These are phyloP conservation scores for Psittacus erithacus DNA, from an alignment of 2,113 vertebrate genomes.

Conservation along the genomic window DNA sequence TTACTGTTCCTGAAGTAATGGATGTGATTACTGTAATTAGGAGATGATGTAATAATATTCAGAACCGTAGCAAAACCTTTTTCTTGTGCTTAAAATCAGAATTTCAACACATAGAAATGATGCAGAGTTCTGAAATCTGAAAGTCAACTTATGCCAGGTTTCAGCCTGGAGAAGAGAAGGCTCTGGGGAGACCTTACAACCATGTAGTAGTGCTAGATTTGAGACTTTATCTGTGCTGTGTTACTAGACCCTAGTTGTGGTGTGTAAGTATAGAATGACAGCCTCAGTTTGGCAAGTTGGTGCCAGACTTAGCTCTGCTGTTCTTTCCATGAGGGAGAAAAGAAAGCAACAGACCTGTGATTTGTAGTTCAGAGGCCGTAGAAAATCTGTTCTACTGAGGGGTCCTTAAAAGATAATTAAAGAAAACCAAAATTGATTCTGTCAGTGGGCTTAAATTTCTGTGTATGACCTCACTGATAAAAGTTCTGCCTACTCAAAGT, in stretches of 20 bases:
- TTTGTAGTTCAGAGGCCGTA: neutral
- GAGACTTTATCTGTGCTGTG: neutral
- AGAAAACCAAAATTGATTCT: neutral
- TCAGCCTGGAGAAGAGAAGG: neutral
- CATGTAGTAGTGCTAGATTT: neutral
- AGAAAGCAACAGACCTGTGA: neutral
- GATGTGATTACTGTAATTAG: neutral
- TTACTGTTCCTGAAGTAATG: neutral
- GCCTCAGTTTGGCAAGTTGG: neutral
- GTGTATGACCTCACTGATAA: fast-evolving
- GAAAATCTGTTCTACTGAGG: neutral
- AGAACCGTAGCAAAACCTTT: neutral
- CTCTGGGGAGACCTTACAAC: neutral
- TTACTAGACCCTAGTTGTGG: neutral
- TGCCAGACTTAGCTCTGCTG: neutral
- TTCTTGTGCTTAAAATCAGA: neutral
- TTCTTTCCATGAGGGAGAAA: neutral
- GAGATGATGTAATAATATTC: neutral
- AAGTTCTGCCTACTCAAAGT: neutral
- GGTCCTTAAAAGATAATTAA: neutral
- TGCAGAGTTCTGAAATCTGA: neutral
- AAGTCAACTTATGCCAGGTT: neutral
- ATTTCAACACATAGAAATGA: neutral
- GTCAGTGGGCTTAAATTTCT: neutral
- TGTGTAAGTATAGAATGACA: neutral